A percentile compares a stretch with the other conserved stretches of the same genome.
Conservation (phyloP, 1,140 invertebrate genomes). For the Conopomorpha cramerella region DNA sequence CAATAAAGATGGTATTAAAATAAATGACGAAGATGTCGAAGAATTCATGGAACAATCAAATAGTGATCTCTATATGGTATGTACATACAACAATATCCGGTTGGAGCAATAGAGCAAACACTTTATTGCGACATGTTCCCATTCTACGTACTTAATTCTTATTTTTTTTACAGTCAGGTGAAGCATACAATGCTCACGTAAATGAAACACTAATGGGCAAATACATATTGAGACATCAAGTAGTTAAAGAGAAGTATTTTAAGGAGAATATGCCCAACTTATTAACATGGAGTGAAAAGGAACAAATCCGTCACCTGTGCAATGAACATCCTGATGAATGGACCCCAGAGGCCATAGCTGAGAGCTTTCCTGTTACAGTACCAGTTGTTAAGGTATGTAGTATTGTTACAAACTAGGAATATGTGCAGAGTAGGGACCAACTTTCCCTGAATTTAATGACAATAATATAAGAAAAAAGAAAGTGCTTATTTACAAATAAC, state of each 20-base stretch:
- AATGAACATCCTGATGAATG: constrained; percentile 71
- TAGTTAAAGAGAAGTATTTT: constrained; percentile 76
- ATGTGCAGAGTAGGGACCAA: no score
- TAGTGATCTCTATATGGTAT: no score
- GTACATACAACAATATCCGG: no score
- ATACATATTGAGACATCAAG: constrained; percentile 53
- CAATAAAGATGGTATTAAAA: constrained; percentile 19
- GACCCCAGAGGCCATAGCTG: constrained; percentile 71
- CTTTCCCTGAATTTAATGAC: no score
- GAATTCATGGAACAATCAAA: constrained; percentile 37
- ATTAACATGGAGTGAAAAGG: constrained; percentile 82
- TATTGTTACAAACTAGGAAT: no score
- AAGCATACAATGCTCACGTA: constrained; percentile 30
- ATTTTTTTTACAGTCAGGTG: constrained; percentile 26
- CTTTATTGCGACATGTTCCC: no score
- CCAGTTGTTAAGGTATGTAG: constrained; percentile 62
- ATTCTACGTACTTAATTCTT: no score
- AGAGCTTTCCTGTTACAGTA: constrained; percentile 77
- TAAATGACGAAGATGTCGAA: constrained; percentile 31
- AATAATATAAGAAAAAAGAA: no score
- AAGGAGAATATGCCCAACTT: constrained; percentile 71
- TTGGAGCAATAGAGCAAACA: no score
- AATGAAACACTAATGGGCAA: constrained; percentile 33
- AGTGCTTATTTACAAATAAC: no score
- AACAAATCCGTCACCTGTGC: constrained; percentile 77